Conservation (phyloP, 2,888 invertebrate genomes). For the Sylvicola cinctus region DNA sequence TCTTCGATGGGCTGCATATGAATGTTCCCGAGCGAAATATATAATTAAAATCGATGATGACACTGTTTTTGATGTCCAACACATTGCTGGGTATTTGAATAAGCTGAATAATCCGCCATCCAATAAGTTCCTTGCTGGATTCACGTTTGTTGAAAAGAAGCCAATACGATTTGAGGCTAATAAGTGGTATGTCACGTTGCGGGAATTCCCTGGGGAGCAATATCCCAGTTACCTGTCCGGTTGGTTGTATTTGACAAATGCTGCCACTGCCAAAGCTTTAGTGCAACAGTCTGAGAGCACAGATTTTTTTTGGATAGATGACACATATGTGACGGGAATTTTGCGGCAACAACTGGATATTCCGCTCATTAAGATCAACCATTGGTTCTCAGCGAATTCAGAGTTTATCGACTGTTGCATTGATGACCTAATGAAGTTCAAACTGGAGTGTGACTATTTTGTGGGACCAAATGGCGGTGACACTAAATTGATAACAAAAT, state of each 20-base stretch:
- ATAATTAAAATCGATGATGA: conserved; percentile 71
- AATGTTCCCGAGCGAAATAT: conserved; percentile 37
- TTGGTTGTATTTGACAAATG: conserved; percentile 63
- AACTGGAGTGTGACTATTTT: conserved; percentile 42
- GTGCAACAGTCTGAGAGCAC: conserved; percentile 30
- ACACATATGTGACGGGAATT: conserved; percentile 67
- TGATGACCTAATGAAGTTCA: conserved; percentile 31
- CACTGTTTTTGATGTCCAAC: conserved; percentile 46
- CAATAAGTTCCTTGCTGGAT: conserved; percentile 37
- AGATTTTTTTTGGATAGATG: conserved; percentile 84
- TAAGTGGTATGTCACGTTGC: conserved; percentile 58
- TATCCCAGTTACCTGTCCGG: conserved; percentile 67
- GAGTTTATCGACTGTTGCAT: conserved; percentile 57
- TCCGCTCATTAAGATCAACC: conserved; percentile 32
- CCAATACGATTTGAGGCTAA: conserved; percentile 44
- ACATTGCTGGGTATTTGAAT: conserved; percentile 27
- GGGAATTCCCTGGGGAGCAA: conserved; percentile 35
- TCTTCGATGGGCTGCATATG: conserved; percentile 45
- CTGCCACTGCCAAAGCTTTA: conserved; percentile 35
- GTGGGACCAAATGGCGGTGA: conserved; percentile 65
- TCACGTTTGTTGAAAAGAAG: conserved; percentile 37
- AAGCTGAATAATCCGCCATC: conserved; percentile 18
- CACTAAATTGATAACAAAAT: conserved; percentile 41
- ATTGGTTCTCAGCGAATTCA: conserved; percentile 46
- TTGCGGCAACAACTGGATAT: conserved; percentile 37